Conservation (phyloP, 2,888 invertebrate genomes). For the Brachyopa scutellaris region DNA sequence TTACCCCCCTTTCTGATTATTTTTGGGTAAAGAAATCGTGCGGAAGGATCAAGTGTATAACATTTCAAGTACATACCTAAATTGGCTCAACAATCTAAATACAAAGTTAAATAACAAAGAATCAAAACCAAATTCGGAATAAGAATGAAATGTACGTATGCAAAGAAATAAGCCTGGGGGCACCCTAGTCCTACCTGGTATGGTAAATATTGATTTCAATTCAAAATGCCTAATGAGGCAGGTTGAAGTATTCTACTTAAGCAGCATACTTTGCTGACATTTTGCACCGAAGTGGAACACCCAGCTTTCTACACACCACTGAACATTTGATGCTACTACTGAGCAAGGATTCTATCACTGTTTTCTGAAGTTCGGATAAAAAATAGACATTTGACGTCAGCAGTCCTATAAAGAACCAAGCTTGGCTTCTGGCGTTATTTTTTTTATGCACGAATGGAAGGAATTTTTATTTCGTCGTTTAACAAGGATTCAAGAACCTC, state of each 20-base stretch:
- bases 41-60: neutral
- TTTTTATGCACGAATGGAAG: too few relatives aligned
- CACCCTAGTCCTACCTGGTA: too few relatives aligned
- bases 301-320: neutral
- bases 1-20: neutral
- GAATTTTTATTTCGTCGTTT: too few relatives aligned
- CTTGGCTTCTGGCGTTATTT: too few relatives aligned
- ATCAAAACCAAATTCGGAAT: neutral
- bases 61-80: neutral
- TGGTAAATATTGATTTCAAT: neutral
- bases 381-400: too few relatives aligned
- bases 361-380: too few relatives aligned
- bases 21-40: neutral
- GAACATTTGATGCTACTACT: too few relatives aligned
- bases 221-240: constrained; percentile 1
- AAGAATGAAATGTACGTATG: too few relatives aligned
- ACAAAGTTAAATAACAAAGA: neutral
- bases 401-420: too few relatives aligned
- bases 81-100: neutral
- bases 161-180: too few relatives aligned
- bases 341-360: too few relatives aligned
- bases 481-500: too few relatives aligned
- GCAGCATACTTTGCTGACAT: neutral
- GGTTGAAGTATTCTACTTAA: neutral
- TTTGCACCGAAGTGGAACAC: neutral